Evolutionary conservation across 2,797 vertebrate genomes (phyloP), one percentile per base, ranked within the genome.

Genomic region (Anisognathus igniventris): DNA sequence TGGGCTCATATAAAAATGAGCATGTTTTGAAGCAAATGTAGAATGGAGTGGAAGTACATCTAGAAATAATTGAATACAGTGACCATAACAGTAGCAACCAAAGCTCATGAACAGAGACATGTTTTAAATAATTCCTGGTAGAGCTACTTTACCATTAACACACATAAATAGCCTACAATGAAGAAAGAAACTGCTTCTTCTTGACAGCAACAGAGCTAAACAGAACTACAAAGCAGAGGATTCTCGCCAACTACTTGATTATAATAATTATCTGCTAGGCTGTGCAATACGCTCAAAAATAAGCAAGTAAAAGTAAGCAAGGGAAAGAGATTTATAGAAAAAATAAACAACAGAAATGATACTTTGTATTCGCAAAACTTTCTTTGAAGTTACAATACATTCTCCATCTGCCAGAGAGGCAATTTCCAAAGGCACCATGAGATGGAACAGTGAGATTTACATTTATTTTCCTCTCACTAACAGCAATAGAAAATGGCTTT

Each of bases 151-250:
- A 71, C 72, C 25, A 86, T 76, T 91, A 85, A 75, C 21, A 61
- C 15, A 64, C 15, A 56, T 42, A 81, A 91, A 81, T 10, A 92
- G 56, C 40, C 56, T 12, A 48, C 8, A 28, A 5, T 2, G 7
- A 47, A 93, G 66, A 92, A 95, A 91, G 23, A 93, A 91, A 72
- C 62, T 89, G 72, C n/a, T 85, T 6, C 33, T 83, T 6, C 82
- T 68, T 86, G 88, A 94, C 65, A 95, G 83, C 1, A 7, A 83
- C 83, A 86, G 60, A 94, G 61, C 92, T 93, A 93, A 92, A 94
- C 42, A 81, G 71, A 40, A 75, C 42, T 30, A 67, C 35, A 57
- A 33, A 87, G 64, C 31, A 66, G 31, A 25, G 35, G 10, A 66
- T 44, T 68, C 7, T 12, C 5, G 12, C 37, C 72, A 90, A 45